Evolutionary conservation across 2,888 invertebrate species (phyloP).

Genomic region (Leptinotarsa rubiginosa): DNA sequence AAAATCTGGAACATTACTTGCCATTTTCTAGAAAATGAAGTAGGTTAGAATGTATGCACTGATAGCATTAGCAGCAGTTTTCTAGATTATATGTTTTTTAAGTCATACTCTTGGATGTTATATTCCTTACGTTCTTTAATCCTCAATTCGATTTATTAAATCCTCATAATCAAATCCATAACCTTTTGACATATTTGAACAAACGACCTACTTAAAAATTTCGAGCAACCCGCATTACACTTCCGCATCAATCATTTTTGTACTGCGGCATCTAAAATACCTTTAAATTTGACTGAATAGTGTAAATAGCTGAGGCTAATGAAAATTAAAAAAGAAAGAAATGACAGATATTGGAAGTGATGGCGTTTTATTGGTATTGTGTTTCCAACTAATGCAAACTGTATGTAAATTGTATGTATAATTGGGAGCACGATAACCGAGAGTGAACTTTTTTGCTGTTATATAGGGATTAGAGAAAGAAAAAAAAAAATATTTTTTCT

Average conservation of each 20-base stretch:
- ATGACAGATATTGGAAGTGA: too few species aligned
- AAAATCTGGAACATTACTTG: constrained; percentile 70
- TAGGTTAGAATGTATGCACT: not conserved
- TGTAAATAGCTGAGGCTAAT: too few species aligned
- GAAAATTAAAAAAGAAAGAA: too few species aligned
- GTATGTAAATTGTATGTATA: too few species aligned
- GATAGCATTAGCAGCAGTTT: not conserved
- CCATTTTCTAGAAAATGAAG: constrained; percentile 58
- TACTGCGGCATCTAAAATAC: not conserved
- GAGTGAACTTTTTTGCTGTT: too few species aligned
- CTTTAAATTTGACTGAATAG: too few species aligned
- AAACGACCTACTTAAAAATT: not conserved
- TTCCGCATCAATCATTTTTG: not conserved
- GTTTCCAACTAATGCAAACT: too few species aligned
- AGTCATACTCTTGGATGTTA: not conserved
- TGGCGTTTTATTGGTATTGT: too few species aligned
- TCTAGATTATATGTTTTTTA: not conserved
- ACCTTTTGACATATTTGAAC: not conserved
- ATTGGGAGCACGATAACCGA: too few species aligned
- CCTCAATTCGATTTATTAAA: not conserved
- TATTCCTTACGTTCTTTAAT: not conserved
- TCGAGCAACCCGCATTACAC: constrained; percentile 1
- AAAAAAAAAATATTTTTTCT: too few species aligned
- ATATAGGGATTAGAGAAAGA: too few species aligned
- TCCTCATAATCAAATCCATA: not conserved